Evolutionary conservation across 2,888 invertebrate genomes (phyloP), one percentile per base, ranked within the genome.

Genomic region (Rhodophaea formosa): DNA sequence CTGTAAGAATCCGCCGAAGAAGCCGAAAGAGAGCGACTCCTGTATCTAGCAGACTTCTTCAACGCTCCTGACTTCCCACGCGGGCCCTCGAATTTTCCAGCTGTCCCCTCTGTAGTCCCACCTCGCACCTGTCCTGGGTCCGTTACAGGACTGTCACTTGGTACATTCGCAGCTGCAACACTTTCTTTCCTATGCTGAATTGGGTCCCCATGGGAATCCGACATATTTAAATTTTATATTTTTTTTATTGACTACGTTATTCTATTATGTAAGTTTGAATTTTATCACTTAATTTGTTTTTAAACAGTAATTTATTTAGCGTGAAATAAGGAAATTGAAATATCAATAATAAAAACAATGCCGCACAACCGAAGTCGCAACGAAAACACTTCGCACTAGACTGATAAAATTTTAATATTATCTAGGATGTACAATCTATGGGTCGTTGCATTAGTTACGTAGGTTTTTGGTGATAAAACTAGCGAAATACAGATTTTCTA

Each of bases 1-100:
- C 97, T 98, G 89, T 97, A 98, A 17, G 98, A 98, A 85, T 98
- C 98, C 56, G 97, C 97, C 42, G 98, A 98, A 7, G 98, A 98
- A 3, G 97, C 98, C 10, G 98, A 98, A 23, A 98, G 91, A 0
- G 98, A 98, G 62, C 98, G 94, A 79, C 97, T 97, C 57, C 97
- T 92, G 80, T 98, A 97, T 56, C 97, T 93, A 69, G 95, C 96
- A 14, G 97, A 95, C 82, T 97, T 97, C 91, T 97, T 97, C 80
- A 97, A 83, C 8, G 96, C 96, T 63, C 96, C 95, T 3, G 96
- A 95, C 73, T 92, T 92, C 60, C 78, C 88, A 61, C 91, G 80
- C 61, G 79, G 88, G 0, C 88, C 89, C 8, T 90, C 91, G 60
- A 91, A 91, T 65, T 90, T 90, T 8, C 78, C 82, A 5, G 91